Conservation (phyloP, 1,140 invertebrate genomes). For the Neodiprion fabricii region DNA sequence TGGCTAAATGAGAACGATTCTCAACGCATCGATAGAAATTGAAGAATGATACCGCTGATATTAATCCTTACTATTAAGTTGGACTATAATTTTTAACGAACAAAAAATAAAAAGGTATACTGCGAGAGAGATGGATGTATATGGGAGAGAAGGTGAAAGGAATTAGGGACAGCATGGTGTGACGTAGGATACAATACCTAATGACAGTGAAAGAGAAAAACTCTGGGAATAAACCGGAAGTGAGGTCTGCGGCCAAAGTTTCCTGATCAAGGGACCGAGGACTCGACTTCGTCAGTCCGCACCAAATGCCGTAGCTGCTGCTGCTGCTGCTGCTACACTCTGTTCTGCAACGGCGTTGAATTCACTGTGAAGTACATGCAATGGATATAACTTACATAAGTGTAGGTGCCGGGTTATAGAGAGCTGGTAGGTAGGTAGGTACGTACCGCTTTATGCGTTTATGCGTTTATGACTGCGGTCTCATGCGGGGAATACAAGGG, state of each 20-base stretch:
- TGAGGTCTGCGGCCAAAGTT: constrained; percentile 23
- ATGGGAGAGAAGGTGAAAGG: constrained; percentile 30
- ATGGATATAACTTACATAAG: too few relatives aligned
- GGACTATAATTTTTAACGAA: too few relatives aligned
- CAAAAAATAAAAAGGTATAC: not conserved
- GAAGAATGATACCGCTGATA: too few relatives aligned
- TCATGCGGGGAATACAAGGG: not conserved
- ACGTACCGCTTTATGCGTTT: not conserved
- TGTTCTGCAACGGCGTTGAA: not conserved
- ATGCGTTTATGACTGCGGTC: not conserved
- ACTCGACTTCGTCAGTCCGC: not conserved
- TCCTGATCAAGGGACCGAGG: not conserved
- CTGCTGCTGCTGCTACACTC: not conserved
- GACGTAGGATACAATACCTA: constrained; percentile 28
- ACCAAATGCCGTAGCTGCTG: not conserved
- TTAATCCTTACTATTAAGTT: too few relatives aligned
- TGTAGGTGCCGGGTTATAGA: too few relatives aligned
- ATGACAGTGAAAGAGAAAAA: constrained; percentile 40
- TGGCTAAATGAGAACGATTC: too few relatives aligned
- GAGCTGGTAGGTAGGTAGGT: not conserved
- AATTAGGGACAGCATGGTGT: constrained; percentile 40
- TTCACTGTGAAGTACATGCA: not conserved
- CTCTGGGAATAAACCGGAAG: constrained; percentile 38
- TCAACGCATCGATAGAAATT: too few relatives aligned
- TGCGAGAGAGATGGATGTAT: not conserved